phyloP scores from a whole-genome alignment of 2,797 vertebrate species.

The Gymnoscopelus microlampas region DNA sequence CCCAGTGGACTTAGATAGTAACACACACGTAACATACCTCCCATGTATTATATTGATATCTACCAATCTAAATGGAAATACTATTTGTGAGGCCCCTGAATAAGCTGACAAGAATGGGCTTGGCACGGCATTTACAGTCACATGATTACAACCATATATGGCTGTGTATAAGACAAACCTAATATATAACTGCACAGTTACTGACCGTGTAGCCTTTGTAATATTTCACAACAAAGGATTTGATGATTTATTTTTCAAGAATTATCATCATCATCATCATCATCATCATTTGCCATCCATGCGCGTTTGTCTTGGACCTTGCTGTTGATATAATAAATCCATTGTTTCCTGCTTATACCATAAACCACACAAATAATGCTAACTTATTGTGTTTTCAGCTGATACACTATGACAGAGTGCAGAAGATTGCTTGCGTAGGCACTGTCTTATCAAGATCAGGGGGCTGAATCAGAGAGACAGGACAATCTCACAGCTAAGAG shows the following conservation, averaged over 20 bases:
- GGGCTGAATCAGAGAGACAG: conserved; percentile 27
- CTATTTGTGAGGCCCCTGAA: neutral
- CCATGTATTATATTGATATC: neutral
- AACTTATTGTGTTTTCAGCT: neutral
- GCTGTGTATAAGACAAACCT: conserved; percentile 9
- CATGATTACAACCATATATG: neutral
- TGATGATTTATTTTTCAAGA: no score
- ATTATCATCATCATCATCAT: no score
- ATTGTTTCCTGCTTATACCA: neutral
- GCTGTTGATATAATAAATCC: neutral
- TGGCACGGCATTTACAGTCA: neutral
- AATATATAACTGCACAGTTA: neutral
- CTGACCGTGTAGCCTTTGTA: no score
- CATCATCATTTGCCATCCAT: neutral
- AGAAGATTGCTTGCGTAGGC: conserved; percentile 14
- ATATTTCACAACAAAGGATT: no score
- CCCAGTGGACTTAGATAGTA: conserved; percentile 39
- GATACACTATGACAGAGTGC: conserved; percentile 22
- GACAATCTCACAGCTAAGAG: conserved; percentile 22
- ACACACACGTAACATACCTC: conserved; percentile 16
- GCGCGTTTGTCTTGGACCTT: neutral
- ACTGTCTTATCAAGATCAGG: conserved; percentile 17
- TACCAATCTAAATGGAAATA: neutral
- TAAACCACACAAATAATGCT: neutral
- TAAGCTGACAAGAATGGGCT: neutral